Base-by-base conservation (phyloP, 2,888 invertebrate genomes). In the Cepaea hortensis region DNA sequence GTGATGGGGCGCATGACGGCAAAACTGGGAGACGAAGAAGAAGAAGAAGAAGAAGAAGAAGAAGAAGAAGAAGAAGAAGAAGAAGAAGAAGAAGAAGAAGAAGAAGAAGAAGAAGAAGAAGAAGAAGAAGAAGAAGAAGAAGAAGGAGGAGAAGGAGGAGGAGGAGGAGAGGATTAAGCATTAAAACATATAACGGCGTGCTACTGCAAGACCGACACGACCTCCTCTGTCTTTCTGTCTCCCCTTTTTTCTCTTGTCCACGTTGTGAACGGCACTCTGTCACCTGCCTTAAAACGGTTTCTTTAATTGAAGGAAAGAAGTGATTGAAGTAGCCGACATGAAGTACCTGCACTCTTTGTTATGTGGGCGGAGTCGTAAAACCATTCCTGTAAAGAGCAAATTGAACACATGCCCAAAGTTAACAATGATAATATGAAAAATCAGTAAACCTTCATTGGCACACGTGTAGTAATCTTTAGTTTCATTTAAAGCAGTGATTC, bases 31-130 rank as follows among this genome's bases (percentile, higher is more conserved):
- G 50, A 55, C 0, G 68, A 50, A 23, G 62, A 46, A 65, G 81
- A 85, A 23, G 62, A 46, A 68, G 80, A 85, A 46, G 61, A 46
- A 81, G 85, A 85, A 61, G 46, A 62, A 81, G 85, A 72, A 72
- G 72, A 72, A 72, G 72, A 72, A 72, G 72, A 72, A 85, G 85
- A 81, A 61, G 81, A 65, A 68, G 68, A 84, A 46, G 72, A 72
- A 76, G 84, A 84, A 23, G 50, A 62, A 50, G 76, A 84, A 46
- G 50, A 72, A 70, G 73, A 81, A 35, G n/a, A 77, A 65, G 80
- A 70, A 20, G 72, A 48, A 9, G 81, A 85, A 72, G 72, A 72
- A 72, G 72, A 72, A 72, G 72, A 72, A 72, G 72, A 72, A 72
- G 72, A 72, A 72, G 72, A 72, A 72, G 72, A 72, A 72, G 72